A percentile compares a stretch with the other conserved stretches of the same genome.
phyloP scores from a whole-genome alignment of 2,888 invertebrate genomes.

The Periphyllus acericola region DNA sequence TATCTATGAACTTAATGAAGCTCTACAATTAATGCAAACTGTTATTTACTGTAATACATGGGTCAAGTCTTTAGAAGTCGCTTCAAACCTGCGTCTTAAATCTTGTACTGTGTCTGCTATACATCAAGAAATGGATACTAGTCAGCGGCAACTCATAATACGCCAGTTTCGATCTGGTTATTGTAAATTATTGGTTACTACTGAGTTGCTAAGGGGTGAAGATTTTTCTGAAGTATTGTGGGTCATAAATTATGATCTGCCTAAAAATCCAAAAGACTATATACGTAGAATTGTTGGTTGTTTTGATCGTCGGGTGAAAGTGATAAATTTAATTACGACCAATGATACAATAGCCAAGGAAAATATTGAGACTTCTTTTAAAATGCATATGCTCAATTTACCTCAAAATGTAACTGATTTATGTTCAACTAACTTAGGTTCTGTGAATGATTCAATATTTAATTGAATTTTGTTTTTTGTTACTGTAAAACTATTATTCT shows the following conservation, averaged over 20 bases:
- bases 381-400: neutral
- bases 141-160: conserved; percentile 9
- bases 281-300: conserved; percentile 29
- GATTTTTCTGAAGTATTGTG: conserved; percentile 29
- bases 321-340: conserved; percentile 22
- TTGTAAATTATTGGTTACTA: conserved; percentile 18
- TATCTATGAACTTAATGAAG: conserved; percentile 7
- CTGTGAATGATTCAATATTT: neutral
- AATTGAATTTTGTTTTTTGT: neutral
- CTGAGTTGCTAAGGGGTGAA: conserved; percentile 31
- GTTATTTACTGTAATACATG: conserved; percentile 43
- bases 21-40: conserved; percentile 15
- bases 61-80: neutral
- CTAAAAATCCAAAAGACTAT: conserved; percentile 36
- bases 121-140: conserved; percentile 21
- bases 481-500: neutral
- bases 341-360: neutral
- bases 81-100: conserved; percentile 17
- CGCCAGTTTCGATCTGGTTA: conserved; percentile 12
- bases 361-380: conserved; percentile 41
- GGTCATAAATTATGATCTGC: conserved; percentile 51
- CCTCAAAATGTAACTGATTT: conserved; percentile 18
- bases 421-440: neutral
- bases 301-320: conserved; percentile 28
- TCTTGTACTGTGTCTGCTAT: conserved; percentile 11